Percentiles rank a stretch among this genome's conserved stretches.
These are phyloP conservation scores for Serripes groenlandicus DNA, from an alignment of 2,888 invertebrate genomes.

Conservation along the genomic window DNA sequence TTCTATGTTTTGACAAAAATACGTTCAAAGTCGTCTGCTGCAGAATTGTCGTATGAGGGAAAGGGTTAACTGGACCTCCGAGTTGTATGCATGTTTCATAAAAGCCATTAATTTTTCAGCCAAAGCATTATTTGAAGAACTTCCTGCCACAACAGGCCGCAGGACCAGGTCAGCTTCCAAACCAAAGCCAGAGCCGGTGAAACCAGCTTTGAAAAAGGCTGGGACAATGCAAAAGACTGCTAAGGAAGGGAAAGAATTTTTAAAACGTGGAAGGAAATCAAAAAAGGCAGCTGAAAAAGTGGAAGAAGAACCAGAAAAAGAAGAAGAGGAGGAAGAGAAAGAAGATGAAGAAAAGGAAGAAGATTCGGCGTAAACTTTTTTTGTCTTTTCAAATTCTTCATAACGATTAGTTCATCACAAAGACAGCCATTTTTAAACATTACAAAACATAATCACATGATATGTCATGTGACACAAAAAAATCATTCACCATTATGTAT, in stretches of 20 bases:
- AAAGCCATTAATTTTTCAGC: background rate
- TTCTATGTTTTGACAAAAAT: too few species aligned
- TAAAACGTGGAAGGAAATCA: conserved; percentile 76
- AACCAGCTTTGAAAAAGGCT: conserved; percentile 79
- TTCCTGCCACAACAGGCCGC: conserved; percentile 62
- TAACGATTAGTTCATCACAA: background rate
- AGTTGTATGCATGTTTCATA: too few species aligned
- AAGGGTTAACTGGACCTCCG: background rate
- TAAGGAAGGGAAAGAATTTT: conserved; percentile 88
- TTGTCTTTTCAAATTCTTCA: background rate
- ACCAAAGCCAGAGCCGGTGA: conserved; percentile 74
- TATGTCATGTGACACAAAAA: background rate
- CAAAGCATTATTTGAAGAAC: conserved; percentile 17
- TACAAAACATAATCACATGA: background rate
- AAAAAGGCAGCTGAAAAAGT: conserved; percentile 58
- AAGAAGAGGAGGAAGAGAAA: conserved; percentile 38
- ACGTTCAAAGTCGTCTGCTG: background rate
- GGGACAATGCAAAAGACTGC: conserved; percentile 89
- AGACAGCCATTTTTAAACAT: conserved; percentile 1
- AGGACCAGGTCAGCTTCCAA: conserved; percentile 77
- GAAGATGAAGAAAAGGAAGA: background rate
- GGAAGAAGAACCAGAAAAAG: conserved; percentile 55
- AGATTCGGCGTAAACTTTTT: background rate
- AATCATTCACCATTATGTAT: background rate
- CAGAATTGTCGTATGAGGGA: background rate